These are phyloP conservation scores for Pentalonia nigronervosa DNA, from an alignment of 1,140 invertebrate genomes.

Conservation along the genomic window DNA sequence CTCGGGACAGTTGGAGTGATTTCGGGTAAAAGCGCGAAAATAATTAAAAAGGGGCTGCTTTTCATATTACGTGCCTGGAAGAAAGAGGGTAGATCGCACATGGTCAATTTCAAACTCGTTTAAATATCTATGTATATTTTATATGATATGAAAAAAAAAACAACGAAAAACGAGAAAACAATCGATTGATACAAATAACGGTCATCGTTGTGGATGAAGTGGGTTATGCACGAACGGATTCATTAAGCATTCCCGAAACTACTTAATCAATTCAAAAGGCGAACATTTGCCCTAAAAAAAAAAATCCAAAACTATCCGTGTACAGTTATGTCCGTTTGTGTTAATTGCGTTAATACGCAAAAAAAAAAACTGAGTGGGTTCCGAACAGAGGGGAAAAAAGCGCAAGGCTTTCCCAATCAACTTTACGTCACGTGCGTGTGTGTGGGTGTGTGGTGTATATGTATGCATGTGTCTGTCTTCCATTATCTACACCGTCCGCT, in stretches of 20 bases:
- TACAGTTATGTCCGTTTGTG: constrained; percentile 48
- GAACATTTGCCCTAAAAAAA: neutral
- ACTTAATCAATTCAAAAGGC: constrained; percentile 52
- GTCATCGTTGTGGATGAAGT: constrained; percentile 9
- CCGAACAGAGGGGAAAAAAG: neutral
- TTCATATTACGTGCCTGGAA: constrained; percentile 6
- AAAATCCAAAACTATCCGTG: constrained; percentile 61
- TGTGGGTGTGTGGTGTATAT: no score
- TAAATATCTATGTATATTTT: neutral
- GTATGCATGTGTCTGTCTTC: neutral
- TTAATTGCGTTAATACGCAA: constrained; percentile 44
- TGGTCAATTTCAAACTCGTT: neutral
- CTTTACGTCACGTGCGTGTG: constrained; percentile 48
- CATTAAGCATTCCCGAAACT: constrained; percentile 45
- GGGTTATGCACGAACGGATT: constrained; percentile 38
- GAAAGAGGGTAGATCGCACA: neutral
- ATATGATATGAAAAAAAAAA: constrained; percentile 30
- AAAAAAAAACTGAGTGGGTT: neutral
- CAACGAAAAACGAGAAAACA: neutral
- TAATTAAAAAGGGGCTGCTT: constrained; percentile 58
- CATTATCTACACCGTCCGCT: constrained; percentile 22
- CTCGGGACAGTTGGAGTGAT: constrained; percentile 47
- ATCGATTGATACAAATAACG: constrained; percentile 49
- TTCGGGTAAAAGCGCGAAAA: constrained; percentile 54
- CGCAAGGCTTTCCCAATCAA: constrained; percentile 38